phyloP scores from a whole-genome alignment of 2,797 vertebrate genomes.

The Epinephelus malabaricus region DNA sequence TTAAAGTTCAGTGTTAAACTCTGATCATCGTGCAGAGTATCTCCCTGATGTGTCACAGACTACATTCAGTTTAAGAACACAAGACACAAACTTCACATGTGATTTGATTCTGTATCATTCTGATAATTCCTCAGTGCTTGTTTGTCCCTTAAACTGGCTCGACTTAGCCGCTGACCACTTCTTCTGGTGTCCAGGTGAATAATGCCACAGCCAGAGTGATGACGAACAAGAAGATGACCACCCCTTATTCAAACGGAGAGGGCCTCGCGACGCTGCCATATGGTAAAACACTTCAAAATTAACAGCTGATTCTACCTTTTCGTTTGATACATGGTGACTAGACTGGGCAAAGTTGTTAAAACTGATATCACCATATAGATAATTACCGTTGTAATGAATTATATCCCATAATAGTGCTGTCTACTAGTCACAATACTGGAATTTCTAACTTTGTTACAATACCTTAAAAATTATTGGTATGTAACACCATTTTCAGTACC shows the following conservation, averaged over 20 bases:
- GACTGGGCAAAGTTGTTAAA: no score
- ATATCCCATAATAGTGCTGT: not conserved
- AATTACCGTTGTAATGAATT: not conserved
- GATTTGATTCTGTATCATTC: slow-evolving; percentile 20
- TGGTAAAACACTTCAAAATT: slow-evolving; percentile 68
- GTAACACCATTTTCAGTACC: no score
- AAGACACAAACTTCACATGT: slow-evolving; percentile 4
- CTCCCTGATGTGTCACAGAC: slow-evolving; percentile 10
- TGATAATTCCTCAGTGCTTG: slow-evolving; percentile 13
- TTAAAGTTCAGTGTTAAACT: slow-evolving; percentile 25
- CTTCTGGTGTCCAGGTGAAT: slow-evolving; percentile 90
- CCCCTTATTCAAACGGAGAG: slow-evolving; percentile 97
- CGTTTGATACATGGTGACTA: no score
- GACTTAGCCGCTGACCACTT: slow-evolving; percentile 40
- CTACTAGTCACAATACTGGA: no score
- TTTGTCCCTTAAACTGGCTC: slow-evolving; percentile 9
- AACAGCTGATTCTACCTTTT: not conserved
- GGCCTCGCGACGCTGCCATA: slow-evolving; percentile 86
- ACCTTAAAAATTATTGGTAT: no score
- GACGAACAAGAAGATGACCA: slow-evolving; percentile 99
- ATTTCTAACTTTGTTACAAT: no score
- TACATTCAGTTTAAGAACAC: slow-evolving; percentile 14
- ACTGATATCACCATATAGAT: not conserved
- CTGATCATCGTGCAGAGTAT: slow-evolving; percentile 3
- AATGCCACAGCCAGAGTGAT: slow-evolving; percentile 99